Base-by-base conservation (phyloP, 2,113 vertebrate species). In the Spermophilus dauricus region DNA sequence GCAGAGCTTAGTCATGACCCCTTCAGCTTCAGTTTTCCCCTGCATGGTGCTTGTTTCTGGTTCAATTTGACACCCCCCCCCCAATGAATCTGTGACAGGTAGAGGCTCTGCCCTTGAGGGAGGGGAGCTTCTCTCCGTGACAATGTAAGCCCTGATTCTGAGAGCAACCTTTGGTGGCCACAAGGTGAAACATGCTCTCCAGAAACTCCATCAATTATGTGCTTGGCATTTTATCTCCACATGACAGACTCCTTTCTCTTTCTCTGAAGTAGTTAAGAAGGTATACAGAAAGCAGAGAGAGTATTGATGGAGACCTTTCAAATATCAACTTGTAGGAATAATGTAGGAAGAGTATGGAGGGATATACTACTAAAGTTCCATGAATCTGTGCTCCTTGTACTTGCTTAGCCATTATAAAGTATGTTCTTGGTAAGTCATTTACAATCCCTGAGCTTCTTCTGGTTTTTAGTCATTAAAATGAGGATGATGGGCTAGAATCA, bases 121-220 rank as follows among this genome's bases (percentile, higher is more conserved):
- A 10, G 1, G 6, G 13, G 2, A 9, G 1, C 26, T 12, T 0
- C 34, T n/a, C 42, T 5, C 30, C 53, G 22, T 56, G 34, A 56
- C 26, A 48, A 81, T 53, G 4, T 48, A 30, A 85, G 0, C 10
- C 22, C 32, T 13, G 11, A 18, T 84, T 26, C n/a, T 61, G 34
- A 30, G 42, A 56, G 32, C 5, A 72, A 42, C 3, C 1, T 81
- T 87, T 53, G 32, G 5, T 84, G 51, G 77, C 7, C 73, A 53
- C 16, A 58, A 8, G 69, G 16, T 48, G 22, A 86, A 2, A 1
- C 16, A 16, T 87, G 20, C 1, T 48, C 2, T 77, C 32, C 20
- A 67, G 32, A 26, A 78, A 24, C 17, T 48, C 39, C 39, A 51
- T n/a, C 45, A 70, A 10, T 76, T 61, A 61, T 45, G 14, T 70